Base-by-base conservation (phyloP, 2,797 vertebrate species). In the Syngnathus rostellatus region DNA sequence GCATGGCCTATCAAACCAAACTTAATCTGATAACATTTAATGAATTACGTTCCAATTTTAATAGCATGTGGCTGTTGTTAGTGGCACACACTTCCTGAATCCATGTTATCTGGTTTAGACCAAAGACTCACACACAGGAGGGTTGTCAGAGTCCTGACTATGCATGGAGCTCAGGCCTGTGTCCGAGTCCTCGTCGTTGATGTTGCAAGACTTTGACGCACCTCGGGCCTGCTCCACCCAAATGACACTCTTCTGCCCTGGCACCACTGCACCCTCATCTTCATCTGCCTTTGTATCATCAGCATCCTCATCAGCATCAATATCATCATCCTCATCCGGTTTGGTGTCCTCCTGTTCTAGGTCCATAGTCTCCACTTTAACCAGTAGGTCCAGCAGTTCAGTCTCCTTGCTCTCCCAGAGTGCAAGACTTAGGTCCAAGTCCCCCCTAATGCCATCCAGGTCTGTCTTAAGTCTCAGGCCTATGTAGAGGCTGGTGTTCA, bases 81-180 rank as follows among this genome's bases (percentile, higher is more conserved):
- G 55, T 31, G 2, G 1, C 57, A 12, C 14, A 3, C 62, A 45
- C 23, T 62, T 23, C 31, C 21, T 5, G 3, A 21, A 5, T 57
- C 25, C 31, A 37, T 17, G 50, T 17, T 37, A 48, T 66, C 10
- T 21, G 6, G 50, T 63, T 80, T 92, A 99, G 3, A 99, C 95
- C 0, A 98, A 91, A 0, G 97, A 98, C 78, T 98, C 96, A 48
- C 94, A 96, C 62, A 95, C 93, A 0, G 93, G 92, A 0, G 89
- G 70, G 39, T 93, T 94, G 83, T 98, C 97, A 0, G 96, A 98
- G 87, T 99, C 97, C 85, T 98, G 97, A 84, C 96, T 98, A 89
- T 99, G 95, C 97, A 99, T 98, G 51, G 96, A 98, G 75, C 96
- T 99, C 79, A 99, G 85, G 1, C 97, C 97, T 0, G 97, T 99